Conservation (phyloP, 2,113 vertebrate species). For the Forbesichthys agassizii region DNA sequence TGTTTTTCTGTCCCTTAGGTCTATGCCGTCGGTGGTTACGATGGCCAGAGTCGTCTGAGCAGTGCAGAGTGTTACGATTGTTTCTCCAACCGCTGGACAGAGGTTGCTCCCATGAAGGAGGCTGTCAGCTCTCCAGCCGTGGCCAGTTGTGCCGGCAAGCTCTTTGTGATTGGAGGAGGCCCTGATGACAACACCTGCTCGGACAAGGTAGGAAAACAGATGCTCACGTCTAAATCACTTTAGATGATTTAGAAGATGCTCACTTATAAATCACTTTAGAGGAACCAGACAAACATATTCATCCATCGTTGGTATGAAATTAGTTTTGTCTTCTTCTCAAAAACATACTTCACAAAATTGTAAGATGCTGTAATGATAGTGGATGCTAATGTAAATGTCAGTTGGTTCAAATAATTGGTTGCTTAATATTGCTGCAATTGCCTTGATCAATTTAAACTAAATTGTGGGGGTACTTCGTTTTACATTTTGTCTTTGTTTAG, state of each 20-base stretch:
- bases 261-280: background rate
- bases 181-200: slow-evolving; percentile 96
- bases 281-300: no score
- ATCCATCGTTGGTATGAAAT: no score
- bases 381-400: no score
- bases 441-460: background rate
- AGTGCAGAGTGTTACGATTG: slow-evolving; percentile 96
- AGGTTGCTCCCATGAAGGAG: slow-evolving; percentile 94
- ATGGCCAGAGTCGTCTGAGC: slow-evolving; percentile 94
- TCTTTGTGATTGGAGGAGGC: slow-evolving; percentile 95
- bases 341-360: no score
- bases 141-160: slow-evolving; percentile 89
- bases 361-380: no score
- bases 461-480: no score
- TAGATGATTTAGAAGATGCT: slow-evolving; percentile 1
- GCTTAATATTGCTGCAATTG: background rate
- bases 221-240: slow-evolving; percentile 1
- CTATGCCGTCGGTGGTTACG: slow-evolving; percentile 94
- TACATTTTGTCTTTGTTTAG: no score
- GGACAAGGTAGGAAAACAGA: slow-evolving; percentile 85
- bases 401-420: no score
- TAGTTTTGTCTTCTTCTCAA: no score
- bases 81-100: slow-evolving; percentile 97
- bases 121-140: slow-evolving; percentile 96
- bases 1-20: slow-evolving; percentile 76